phyloP scores from a whole-genome alignment of 1,140 invertebrate genomes.

The Colletes gigas region DNA sequence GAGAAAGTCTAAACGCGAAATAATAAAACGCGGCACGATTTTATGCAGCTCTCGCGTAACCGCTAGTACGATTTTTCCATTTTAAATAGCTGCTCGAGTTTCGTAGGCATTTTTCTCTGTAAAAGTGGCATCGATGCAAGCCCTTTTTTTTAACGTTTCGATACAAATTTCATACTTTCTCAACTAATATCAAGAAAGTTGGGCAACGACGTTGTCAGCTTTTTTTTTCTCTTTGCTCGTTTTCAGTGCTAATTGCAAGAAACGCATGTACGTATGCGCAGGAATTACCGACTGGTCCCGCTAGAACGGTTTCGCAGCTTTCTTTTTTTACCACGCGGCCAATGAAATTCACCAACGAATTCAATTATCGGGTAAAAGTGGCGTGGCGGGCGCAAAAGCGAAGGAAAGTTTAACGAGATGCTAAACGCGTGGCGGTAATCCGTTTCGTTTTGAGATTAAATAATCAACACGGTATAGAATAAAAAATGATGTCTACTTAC shows the following conservation, averaged over 20 bases:
- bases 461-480: not conserved
- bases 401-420: not conserved
- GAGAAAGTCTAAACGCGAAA: constrained; percentile 51
- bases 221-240: not conserved
- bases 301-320: constrained; percentile 12
- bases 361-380: constrained; percentile 22
- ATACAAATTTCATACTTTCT: no score
- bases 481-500: constrained; percentile 84
- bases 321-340: constrained; percentile 3
- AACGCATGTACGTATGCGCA: not conserved
- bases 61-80: constrained; percentile 8
- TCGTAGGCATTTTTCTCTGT: not conserved
- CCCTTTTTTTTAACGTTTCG: no score
- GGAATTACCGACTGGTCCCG: constrained; percentile 20
- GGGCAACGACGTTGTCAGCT: no score
- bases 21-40: constrained; percentile 50
- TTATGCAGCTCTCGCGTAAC: constrained; percentile 50
- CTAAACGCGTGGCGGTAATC: not conserved
- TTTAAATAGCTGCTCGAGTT: constrained; percentile 3
- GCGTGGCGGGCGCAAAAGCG: not conserved
- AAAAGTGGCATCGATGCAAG: no score
- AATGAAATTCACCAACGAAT: constrained; percentile 15
- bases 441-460: not conserved
- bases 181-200: no score
- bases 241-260: not conserved